Conservation (phyloP, 2,888 invertebrate genomes). For the Drosophila neutralis region DNA sequence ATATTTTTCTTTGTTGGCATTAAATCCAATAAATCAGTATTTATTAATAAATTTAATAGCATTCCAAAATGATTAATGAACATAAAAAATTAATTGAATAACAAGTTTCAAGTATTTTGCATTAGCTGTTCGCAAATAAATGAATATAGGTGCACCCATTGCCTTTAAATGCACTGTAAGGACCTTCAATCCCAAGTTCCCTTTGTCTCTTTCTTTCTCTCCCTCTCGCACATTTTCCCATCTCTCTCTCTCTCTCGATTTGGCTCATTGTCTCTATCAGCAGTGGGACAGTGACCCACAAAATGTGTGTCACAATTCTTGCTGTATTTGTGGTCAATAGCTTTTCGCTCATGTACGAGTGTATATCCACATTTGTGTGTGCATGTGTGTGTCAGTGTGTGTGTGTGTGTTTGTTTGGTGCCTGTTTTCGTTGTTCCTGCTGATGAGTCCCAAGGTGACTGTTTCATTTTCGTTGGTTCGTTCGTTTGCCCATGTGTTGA, state of each 20-base stretch:
- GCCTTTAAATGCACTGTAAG: neutral
- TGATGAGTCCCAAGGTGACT: constrained; percentile 75
- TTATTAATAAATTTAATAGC: neutral
- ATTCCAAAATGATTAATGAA: neutral
- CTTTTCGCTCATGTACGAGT: constrained; percentile 18
- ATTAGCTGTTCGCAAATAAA: neutral
- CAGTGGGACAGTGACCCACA: constrained; percentile 62
- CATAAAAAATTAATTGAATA: neutral
- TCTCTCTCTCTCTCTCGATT: neutral
- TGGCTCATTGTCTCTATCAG: constrained; percentile 14
- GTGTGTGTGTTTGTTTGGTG: constrained; percentile 28
- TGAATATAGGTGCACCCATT: neutral
- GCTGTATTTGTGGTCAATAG: constrained; percentile 58
- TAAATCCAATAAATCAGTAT: neutral
- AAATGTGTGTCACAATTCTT: constrained; percentile 69
- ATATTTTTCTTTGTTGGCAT: neutral
- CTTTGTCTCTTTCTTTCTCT: neutral
- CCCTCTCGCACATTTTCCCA: neutral
- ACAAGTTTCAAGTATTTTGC: neutral
- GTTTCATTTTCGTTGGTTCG: constrained; percentile 75
- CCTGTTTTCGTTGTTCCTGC: constrained; percentile 45
- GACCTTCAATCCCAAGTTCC: constrained; percentile 1
- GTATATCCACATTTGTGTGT: constrained; percentile 8
- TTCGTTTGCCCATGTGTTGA: constrained; percentile 68
- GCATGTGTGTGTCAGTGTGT: constrained; percentile 2